These are phyloP conservation scores for Emydoidea blandingii DNA, from an alignment of 2,797 vertebrate genomes.

Conservation along the genomic window DNA sequence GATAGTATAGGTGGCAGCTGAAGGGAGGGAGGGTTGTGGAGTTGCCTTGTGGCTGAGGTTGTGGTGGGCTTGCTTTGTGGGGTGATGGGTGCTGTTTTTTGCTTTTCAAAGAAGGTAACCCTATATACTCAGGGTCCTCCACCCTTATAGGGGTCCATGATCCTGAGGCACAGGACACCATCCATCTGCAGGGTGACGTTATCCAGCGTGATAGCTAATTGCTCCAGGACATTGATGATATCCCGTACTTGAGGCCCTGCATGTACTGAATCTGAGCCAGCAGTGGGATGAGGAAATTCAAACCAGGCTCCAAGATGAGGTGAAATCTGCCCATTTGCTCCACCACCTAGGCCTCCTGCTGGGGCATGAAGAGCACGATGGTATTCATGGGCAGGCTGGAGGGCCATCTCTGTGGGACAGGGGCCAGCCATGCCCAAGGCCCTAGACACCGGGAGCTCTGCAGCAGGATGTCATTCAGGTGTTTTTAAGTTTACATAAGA, in stretches of 20 bases:
- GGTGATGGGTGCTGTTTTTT: no score
- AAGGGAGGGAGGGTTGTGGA: no score
- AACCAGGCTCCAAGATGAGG: constrained; percentile 92
- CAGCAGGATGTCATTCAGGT: neutral
- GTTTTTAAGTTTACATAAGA: neutral
- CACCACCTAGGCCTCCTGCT: constrained; percentile 97
- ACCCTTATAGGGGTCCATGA: constrained; percentile 96
- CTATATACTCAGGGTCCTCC: constrained; percentile 88
- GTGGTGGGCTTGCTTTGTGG: no score
- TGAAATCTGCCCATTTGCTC: constrained; percentile 97
- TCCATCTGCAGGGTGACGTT: constrained; percentile 97
- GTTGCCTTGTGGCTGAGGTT: no score
- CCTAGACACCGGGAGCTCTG: constrained; percentile 42
- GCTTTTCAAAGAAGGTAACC: no score
- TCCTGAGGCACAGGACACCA: constrained; percentile 94
- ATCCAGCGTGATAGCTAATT: constrained; percentile 93
- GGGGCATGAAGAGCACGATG: constrained; percentile 92
- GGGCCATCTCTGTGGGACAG: constrained; percentile 82
- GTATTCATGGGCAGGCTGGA: constrained; percentile 94
- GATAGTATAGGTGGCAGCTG: no score
- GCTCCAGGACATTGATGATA: constrained; percentile 98
- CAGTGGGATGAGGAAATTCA: constrained; percentile 94
- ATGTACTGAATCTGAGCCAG: constrained; percentile 93
- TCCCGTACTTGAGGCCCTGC: constrained; percentile 94
- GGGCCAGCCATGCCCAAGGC: neutral